A percentile compares a stretch with the other conserved stretches of the same genome.
phyloP scores from a whole-genome alignment of 2,888 invertebrate genomes.

The Synergus umbraculus region DNA sequence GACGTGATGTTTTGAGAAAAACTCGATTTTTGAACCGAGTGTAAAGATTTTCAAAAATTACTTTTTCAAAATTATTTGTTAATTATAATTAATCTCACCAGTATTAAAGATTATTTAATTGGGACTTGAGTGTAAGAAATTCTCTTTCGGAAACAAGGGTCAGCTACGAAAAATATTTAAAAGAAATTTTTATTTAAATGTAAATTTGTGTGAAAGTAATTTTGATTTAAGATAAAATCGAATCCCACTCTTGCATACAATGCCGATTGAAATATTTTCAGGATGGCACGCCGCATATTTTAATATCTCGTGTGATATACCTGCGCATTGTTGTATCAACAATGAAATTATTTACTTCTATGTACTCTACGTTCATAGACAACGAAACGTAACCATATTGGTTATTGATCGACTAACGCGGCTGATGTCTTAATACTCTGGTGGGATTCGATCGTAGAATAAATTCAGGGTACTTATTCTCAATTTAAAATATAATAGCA shows the following conservation, averaged over 20 bases:
- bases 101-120: slow-evolving; percentile 11
- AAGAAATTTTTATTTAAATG: not conserved
- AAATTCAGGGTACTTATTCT: slow-evolving; percentile 16
- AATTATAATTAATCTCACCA: slow-evolving; percentile 21
- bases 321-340: slow-evolving; percentile 68
- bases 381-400: slow-evolving; percentile 69
- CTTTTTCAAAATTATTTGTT: slow-evolving; percentile 5
- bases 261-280: slow-evolving; percentile 64
- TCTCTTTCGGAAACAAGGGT: not conserved
- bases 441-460: slow-evolving; percentile 55
- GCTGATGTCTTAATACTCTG: slow-evolving; percentile 54
- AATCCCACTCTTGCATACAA: slow-evolving; percentile 39
- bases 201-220: not conserved
- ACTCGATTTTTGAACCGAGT: not conserved
- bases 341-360: slow-evolving; percentile 59
- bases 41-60: slow-evolving; percentile 8
- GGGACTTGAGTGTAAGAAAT: not conserved
- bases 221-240: slow-evolving; percentile 20
- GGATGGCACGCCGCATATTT: slow-evolving; percentile 63
- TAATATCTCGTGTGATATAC: slow-evolving; percentile 63
- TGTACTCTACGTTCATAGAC: slow-evolving; percentile 41
- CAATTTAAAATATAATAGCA: not conserved
- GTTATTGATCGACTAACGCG: slow-evolving; percentile 65
- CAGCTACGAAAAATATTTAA: not conserved
- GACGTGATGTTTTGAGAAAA: slow-evolving; percentile 53